These are phyloP conservation scores for Rhea pennata DNA, from an alignment of 2,113 vertebrate genomes.

Conservation along the genomic window DNA sequence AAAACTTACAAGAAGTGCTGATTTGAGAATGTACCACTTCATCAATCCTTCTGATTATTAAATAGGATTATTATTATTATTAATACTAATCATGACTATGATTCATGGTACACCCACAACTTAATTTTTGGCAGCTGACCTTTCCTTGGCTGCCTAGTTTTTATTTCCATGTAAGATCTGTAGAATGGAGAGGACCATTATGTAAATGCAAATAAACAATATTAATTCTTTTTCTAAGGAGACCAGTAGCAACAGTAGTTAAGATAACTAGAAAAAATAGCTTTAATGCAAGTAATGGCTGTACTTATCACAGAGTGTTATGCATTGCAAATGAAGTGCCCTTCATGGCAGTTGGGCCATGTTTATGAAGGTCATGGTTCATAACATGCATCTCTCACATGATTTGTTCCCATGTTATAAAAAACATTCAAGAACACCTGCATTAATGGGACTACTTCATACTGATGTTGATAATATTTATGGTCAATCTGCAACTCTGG, in stretches of 20 bases:
- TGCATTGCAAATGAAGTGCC: background rate
- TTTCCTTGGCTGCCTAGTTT: background rate
- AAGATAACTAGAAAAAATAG: background rate
- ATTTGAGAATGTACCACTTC: slow-evolving; percentile 4
- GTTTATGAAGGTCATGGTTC: background rate
- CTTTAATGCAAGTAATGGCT: background rate
- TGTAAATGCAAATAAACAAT: background rate
- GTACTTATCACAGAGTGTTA: background rate
- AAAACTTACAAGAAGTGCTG: background rate
- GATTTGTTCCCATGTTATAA: slow-evolving; percentile 34
- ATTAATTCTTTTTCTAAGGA: background rate
- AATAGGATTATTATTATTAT: background rate
- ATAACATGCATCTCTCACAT: background rate
- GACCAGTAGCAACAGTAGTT: background rate
- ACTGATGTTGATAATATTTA: slow-evolving; percentile 49
- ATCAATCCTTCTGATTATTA: background rate
- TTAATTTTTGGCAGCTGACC: background rate
- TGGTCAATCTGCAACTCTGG: slow-evolving; percentile 31
- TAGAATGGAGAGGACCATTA: background rate
- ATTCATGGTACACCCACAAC: slow-evolving; percentile 10
- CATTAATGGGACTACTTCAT: slow-evolving; percentile 40
- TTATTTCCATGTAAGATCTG: background rate
- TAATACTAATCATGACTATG: background rate
- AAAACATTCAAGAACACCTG: slow-evolving; percentile 25
- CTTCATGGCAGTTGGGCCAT: background rate